Base-by-base conservation (phyloP, 2,888 invertebrate genomes). In the Podotricha telesiphe region DNA sequence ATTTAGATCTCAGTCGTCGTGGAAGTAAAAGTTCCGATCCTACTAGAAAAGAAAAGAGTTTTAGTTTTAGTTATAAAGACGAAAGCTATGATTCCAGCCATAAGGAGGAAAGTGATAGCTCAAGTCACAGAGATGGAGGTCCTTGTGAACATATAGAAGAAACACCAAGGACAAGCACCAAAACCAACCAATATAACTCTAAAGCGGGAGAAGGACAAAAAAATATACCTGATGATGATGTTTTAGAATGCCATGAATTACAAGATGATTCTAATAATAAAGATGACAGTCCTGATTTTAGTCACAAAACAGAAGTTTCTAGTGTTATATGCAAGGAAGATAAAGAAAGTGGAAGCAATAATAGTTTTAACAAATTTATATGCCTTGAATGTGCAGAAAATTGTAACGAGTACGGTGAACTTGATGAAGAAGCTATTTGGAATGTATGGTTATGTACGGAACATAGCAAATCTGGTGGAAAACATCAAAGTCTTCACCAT, bases 81-180 rank as follows among this genome's bases (percentile, higher is more conserved):
- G 61, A 65, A 22, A 69, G 59, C 40, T 65, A 55, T 45, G 61
- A 47, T 28, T 65, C 65, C 45, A 69, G 68, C 15, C 68, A 42
- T 17, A 59, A 37, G 40, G 58, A 59, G 11, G 28, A 55, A 37
- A 55, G 53, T 51, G 15, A 51, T 10, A 53, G 51, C 15, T 42
- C 28, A 22, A 37, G 37, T 20, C n/a, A 53, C 10, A 59, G 37
- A 47, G 61, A 61, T 34, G 34, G 47, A 56, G 34, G 47, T 19
- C 15, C 19, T 51, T 13, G 47, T 19, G 47, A 55, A n/a, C n/a
- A n/a, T n/a, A n/a, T n/a, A 34, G 37, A 51, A n/a, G 42, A 62
- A n/a, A 48, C n/a, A n/a, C n/a, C 20, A 17, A 48, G 19, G n/a
- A 17, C 4, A 61, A 17, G 10, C 20, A n/a, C 22, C 22, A 20